Percentiles rank a stretch among this genome's conserved stretches.
phyloP scores from a whole-genome alignment of 2,888 invertebrate genomes.

The Azorinus chamasolen region DNA sequence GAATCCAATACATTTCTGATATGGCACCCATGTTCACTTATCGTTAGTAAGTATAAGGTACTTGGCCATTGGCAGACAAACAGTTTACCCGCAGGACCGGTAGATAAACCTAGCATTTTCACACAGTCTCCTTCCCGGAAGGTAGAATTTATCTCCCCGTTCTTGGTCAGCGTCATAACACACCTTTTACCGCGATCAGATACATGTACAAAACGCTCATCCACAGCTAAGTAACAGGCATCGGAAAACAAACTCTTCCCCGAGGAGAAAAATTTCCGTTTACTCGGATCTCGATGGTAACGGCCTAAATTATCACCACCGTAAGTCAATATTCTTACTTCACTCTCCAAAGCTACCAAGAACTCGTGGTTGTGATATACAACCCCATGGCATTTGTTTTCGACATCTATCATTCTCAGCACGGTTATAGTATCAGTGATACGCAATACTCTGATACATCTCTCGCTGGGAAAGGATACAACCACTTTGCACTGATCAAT shows the following conservation, averaged over 20 bases:
- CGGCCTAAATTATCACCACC: constrained; percentile 8
- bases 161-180: constrained; percentile 14
- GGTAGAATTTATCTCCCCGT: constrained; percentile 25
- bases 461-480: too few species aligned
- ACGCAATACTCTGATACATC: too few species aligned
- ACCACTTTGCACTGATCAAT: constrained; percentile 25
- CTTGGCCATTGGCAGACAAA: background rate
- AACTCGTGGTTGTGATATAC: constrained; percentile 13
- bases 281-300: constrained; percentile 3
- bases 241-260: too few species aligned
- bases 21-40: constrained; percentile 27
- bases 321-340: constrained; percentile 36
- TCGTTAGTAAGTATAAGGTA: too few species aligned
- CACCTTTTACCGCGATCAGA: constrained; percentile 30
- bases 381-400: too few species aligned
- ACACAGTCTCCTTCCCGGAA: constrained; percentile 15
- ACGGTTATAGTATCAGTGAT: too few species aligned
- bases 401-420: too few species aligned
- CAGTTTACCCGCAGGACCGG: background rate
- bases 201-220: constrained; percentile 9
- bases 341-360: constrained; percentile 29
- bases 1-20: constrained; percentile 25
- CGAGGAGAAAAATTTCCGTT: background rate
- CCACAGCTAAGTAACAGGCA: too few species aligned
- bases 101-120: constrained; percentile 13